phyloP scores from a whole-genome alignment of 2,797 vertebrate genomes.

The Meriones psammophilus region DNA sequence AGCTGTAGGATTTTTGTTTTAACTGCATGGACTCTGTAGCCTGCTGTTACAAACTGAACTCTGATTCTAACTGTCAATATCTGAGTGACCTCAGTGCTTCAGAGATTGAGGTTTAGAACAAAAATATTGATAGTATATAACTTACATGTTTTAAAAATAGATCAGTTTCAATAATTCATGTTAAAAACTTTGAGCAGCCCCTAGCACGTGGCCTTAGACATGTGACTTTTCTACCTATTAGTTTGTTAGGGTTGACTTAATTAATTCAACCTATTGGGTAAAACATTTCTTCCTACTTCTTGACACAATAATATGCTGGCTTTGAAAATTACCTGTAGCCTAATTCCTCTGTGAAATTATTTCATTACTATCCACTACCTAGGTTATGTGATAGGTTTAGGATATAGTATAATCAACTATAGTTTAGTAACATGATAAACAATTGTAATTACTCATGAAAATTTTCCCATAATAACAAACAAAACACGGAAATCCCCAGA shows the following conservation, averaged over 20 bases:
- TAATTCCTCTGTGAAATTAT: constrained; percentile 34
- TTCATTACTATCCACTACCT: neutral
- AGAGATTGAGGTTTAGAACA: constrained; percentile 22
- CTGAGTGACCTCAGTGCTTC: neutral
- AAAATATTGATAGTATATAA: constrained; percentile 30
- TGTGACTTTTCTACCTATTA: constrained; percentile 26
- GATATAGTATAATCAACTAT: neutral
- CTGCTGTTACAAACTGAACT: neutral
- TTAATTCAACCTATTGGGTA: constrained; percentile 9
- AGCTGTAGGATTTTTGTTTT: neutral
- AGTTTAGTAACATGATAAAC: neutral
- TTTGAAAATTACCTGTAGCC: neutral
- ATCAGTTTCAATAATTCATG: constrained; percentile 18
- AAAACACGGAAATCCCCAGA: too few species aligned
- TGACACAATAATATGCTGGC: neutral
- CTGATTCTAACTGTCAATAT: neutral
- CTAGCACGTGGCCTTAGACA: neutral
- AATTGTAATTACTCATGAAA: neutral
- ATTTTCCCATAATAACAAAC: neutral
- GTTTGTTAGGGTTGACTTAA: constrained; percentile 26
- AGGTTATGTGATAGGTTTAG: neutral
- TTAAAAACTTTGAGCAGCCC: constrained; percentile 9
- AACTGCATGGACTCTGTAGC: neutral
- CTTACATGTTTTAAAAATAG: neutral
- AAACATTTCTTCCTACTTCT: neutral